Percentiles rank a stretch among this genome's conserved stretches.
Conservation (phyloP, 2,113 vertebrate species). For the Scalopus aquaticus region DNA sequence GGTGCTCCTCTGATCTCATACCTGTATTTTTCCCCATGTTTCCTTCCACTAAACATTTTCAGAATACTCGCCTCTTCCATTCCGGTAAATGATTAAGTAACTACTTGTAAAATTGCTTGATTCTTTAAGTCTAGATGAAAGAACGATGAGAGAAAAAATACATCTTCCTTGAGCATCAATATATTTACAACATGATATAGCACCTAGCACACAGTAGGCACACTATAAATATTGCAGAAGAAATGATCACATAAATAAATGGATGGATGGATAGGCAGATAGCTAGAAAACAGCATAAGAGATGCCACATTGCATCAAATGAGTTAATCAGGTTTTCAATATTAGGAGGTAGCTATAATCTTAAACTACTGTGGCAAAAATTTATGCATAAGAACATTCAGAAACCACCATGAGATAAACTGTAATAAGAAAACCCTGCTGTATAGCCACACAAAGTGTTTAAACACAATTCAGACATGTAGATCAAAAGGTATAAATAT, state of each 20-base stretch:
- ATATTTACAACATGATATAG: rapidly evolving
- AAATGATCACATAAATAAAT: background rate
- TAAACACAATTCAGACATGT: background rate
- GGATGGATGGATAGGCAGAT: rapidly evolving
- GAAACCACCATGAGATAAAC: background rate
- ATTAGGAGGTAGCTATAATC: background rate
- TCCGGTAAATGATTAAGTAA: background rate
- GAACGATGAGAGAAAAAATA: background rate
- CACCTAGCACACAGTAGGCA: background rate
- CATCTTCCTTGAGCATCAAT: rapidly evolving
- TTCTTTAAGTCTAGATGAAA: background rate
- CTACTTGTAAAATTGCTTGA: background rate
- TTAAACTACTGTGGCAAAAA: background rate
- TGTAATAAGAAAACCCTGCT: background rate
- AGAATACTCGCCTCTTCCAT: background rate
- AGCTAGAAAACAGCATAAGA: background rate
- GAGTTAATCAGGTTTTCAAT: background rate
- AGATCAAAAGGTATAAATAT: background rate
- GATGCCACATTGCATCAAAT: background rate
- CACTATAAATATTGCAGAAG: background rate
- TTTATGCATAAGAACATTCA: background rate
- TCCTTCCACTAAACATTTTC: background rate
- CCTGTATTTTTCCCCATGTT: too few relatives aligned
- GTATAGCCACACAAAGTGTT: background rate
- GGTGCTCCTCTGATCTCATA: rapidly evolving